Evolutionary conservation across 1,140 invertebrate genomes (phyloP).

Genomic region (Sitobion miscanthi): DNA sequence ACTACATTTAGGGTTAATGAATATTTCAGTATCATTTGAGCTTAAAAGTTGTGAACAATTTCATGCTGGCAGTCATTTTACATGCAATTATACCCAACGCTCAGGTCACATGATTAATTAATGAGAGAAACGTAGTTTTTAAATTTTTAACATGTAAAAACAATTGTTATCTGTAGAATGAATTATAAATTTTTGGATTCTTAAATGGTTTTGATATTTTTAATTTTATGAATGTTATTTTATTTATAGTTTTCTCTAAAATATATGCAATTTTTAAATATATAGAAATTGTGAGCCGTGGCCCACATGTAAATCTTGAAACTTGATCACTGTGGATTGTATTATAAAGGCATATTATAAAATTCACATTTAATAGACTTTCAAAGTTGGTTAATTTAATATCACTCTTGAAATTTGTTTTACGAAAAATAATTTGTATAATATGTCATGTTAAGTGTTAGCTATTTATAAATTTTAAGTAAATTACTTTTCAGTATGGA

Average conservation of each 20-base stretch:
- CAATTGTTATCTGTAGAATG: background rate
- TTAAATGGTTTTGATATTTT: background rate
- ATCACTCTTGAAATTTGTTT: background rate
- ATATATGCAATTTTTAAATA: background rate
- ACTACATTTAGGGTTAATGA: background rate
- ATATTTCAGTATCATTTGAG: background rate
- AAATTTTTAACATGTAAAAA: background rate
- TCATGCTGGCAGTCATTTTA: background rate
- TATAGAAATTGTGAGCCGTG: background rate
- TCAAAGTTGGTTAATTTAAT: background rate
- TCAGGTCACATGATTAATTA: background rate
- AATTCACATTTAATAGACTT: background rate
- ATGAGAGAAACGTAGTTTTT: background rate
- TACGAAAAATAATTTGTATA: background rate
- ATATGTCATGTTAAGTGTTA: background rate
- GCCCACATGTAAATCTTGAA: background rate
- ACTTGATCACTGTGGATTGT: background rate
- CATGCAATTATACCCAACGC: background rate
- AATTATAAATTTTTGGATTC: background rate
- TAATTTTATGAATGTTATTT: background rate
- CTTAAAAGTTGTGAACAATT: background rate
- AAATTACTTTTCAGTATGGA: background rate
- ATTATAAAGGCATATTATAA: background rate
- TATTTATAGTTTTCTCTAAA: too few species aligned
- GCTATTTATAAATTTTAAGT: background rate